A percentile compares a stretch with the other conserved stretches of the same genome.
Conservation (phyloP, 2,888 invertebrate species). For the Drosophila meridiana region DNA sequence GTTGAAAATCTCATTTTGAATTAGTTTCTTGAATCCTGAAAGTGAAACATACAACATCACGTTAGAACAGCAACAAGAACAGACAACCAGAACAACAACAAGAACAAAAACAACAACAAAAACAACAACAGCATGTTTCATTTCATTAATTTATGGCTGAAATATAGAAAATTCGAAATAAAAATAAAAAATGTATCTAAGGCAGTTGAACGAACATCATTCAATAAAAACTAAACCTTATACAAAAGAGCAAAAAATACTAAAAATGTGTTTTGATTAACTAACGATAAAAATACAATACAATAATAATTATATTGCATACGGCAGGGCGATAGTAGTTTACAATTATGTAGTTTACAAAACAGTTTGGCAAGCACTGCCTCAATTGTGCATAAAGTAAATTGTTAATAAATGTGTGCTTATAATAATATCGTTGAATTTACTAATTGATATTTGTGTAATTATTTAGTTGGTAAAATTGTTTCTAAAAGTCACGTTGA, state of each 20-base stretch:
- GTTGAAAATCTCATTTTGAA: slow-evolving; percentile 41
- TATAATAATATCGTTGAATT: background rate
- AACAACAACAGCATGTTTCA: slow-evolving; percentile 47
- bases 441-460: no score
- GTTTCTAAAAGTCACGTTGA: no score
- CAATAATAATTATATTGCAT: slow-evolving; percentile 39
- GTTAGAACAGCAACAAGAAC: slow-evolving; percentile 18
- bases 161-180: slow-evolving; percentile 30
- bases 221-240: slow-evolving; percentile 68
- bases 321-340: slow-evolving; percentile 31
- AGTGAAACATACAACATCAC: slow-evolving; percentile 32
- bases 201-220: slow-evolving; percentile 64
- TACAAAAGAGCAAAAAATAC: slow-evolving; percentile 52
- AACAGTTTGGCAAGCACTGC: slow-evolving; percentile 31
- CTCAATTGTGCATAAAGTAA: background rate
- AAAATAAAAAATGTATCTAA: slow-evolving; percentile 27
- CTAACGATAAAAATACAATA: no score
- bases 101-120: slow-evolving; percentile 19
- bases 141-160: slow-evolving; percentile 21
- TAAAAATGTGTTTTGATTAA: slow-evolving; percentile 16
- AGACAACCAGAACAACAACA: slow-evolving; percentile 26
- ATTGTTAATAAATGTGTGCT: no score
- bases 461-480: no score
- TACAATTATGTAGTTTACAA: slow-evolving; percentile 5
- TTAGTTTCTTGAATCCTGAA: slow-evolving; percentile 32